phyloP scores from a whole-genome alignment of 2,113 vertebrate genomes.

The Phyllopteryx taeniolatus region DNA sequence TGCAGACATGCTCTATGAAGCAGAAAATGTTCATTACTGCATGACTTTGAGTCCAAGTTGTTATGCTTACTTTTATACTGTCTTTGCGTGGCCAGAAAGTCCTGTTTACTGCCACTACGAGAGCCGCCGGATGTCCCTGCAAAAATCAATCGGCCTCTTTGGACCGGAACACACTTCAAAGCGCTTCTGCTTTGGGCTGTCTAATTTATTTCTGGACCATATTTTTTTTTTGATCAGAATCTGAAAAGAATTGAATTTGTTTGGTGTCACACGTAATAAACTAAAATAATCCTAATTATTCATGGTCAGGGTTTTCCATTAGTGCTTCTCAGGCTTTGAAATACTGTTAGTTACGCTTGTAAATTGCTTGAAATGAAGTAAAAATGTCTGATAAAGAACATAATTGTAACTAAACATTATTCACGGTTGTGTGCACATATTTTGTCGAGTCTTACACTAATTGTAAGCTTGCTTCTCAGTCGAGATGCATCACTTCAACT shows the following conservation, averaged over 20 bases:
- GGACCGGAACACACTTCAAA: background rate
- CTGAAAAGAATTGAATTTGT: background rate
- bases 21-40: constrained; percentile 32
- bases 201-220: constrained; percentile 1
- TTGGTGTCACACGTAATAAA: background rate
- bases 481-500: too few relatives aligned
- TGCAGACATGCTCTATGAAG: constrained; percentile 43
- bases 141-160: background rate
- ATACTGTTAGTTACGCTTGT: too few relatives aligned
- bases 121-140: constrained; percentile 15
- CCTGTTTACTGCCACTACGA: constrained; percentile 55
- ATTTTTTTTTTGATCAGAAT: background rate
- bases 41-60: constrained; percentile 10
- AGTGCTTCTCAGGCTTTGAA: background rate
- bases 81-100: constrained; percentile 1
- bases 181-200: background rate
- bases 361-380: too few relatives aligned
- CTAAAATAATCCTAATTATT: background rate
- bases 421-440: background rate
- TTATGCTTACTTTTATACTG: constrained; percentile 5
- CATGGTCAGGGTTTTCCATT: background rate
- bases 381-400: too few relatives aligned
- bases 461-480: too few relatives aligned
- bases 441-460: background rate
- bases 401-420: background rate